Evolutionary conservation across 2,888 invertebrate genomes (phyloP).

Genomic region (Nasonovia ribisnigri): DNA sequence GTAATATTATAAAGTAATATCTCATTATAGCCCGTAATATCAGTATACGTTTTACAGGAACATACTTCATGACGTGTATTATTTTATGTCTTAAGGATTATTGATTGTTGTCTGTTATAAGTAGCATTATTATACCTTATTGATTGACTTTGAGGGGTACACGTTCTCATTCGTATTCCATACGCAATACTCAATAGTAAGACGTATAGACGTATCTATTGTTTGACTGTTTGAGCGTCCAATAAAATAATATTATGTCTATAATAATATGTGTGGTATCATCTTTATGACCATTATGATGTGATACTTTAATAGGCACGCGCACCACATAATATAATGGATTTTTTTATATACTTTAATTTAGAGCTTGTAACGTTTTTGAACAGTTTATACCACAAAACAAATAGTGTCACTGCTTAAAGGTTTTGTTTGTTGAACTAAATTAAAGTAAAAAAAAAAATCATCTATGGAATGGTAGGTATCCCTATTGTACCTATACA

Average conservation of each 20-base stretch:
- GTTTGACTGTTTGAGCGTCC: too few relatives aligned
- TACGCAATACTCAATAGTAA: not conserved
- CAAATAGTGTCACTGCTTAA: constrained; percentile 19
- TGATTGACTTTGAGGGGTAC: not conserved
- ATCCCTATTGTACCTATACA: not conserved
- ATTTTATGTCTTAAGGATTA: not conserved
- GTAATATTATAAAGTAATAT: not conserved
- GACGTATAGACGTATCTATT: too few relatives aligned
- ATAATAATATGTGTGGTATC: not conserved
- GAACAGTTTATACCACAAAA: not conserved
- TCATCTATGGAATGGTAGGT: not conserved
- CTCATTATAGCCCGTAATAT: not conserved
- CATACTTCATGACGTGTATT: not conserved
- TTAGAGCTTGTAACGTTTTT: not conserved
- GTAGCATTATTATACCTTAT: not conserved
- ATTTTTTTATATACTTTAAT: not conserved
- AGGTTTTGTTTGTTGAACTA: not conserved
- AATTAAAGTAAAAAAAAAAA: not conserved
- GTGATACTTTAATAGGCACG: not conserved
- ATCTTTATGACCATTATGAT: not conserved
- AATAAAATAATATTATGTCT: not conserved
- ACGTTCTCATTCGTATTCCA: not conserved
- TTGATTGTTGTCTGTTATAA: not conserved
- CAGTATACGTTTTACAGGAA: not conserved
- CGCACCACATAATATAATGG: not conserved